Evolutionary conservation across 2,797 vertebrate species (phyloP).

Genomic region (Ficedula albicollis): DNA sequence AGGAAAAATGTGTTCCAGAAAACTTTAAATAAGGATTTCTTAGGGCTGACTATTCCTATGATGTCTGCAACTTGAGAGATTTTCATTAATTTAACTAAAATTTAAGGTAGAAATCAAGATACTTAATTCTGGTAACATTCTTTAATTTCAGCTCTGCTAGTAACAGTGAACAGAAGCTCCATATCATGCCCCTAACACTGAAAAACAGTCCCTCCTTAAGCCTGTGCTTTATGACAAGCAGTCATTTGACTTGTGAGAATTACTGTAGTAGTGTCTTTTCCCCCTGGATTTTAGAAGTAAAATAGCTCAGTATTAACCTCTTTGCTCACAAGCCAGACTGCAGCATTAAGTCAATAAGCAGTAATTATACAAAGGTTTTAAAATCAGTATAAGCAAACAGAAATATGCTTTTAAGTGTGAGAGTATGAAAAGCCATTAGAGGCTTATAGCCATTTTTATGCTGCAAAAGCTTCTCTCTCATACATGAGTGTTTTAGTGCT

Average conservation of each 20-base stretch:
- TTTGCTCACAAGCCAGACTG: neutral
- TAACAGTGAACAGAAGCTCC: neutral
- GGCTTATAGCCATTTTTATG: neutral
- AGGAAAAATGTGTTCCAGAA: neutral
- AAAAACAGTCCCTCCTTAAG: neutral
- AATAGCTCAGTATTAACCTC: neutral
- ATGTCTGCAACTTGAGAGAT: neutral
- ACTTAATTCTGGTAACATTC: fast-evolving
- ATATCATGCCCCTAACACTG: neutral
- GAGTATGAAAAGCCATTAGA: neutral
- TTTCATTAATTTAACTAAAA: neutral
- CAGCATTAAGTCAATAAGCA: neutral
- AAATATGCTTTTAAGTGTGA: neutral
- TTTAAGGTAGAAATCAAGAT: neutral
- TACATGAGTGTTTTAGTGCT: neutral
- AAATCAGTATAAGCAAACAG: neutral
- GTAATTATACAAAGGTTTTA: neutral
- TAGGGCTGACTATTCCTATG: neutral
- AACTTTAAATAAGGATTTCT: neutral
- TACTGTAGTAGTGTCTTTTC: neutral
- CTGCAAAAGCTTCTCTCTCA: neutral
- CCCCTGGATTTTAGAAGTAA: neutral
- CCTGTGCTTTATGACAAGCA: neutral
- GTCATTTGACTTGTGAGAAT: neutral
- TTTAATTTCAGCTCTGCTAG: neutral